These are phyloP conservation scores for Troides oblongomaculatus DNA, from an alignment of 2,888 invertebrate genomes.

Conservation along the genomic window DNA sequence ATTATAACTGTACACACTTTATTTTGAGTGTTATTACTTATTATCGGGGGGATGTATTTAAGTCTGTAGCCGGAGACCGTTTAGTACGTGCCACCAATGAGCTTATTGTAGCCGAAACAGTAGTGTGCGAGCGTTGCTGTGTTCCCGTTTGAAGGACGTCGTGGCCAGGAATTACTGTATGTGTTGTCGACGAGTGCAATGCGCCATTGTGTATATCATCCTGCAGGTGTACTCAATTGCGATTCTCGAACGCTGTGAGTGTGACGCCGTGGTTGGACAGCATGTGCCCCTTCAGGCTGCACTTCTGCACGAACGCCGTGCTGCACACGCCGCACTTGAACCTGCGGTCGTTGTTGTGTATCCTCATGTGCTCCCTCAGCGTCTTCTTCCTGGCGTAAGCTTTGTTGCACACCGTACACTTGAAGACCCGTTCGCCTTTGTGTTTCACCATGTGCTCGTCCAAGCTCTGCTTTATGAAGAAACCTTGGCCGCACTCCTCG, in stretches of 20 bases:
- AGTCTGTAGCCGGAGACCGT: too few relatives aligned
- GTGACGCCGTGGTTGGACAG: slow-evolving; percentile 64
- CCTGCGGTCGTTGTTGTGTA: slow-evolving; percentile 67
- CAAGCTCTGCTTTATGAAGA: slow-evolving; percentile 65
- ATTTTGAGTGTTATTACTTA: too few relatives aligned
- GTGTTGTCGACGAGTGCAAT: too few relatives aligned
- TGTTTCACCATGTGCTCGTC: slow-evolving; percentile 72
- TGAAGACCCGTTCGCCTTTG: slow-evolving; percentile 62
- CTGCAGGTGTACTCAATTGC: slow-evolving; percentile 28
- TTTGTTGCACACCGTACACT: slow-evolving; percentile 62
- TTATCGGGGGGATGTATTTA: too few relatives aligned
- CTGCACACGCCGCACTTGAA: slow-evolving; percentile 66
- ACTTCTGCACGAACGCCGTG: slow-evolving; percentile 64
- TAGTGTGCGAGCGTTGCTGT: too few relatives aligned
- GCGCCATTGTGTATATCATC: neutral
- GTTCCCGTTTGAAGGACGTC: too few relatives aligned
- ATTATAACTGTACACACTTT: too few relatives aligned
- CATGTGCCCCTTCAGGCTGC: slow-evolving; percentile 61
- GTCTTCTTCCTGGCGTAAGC: slow-evolving; percentile 70
- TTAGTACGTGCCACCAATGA: too few relatives aligned
- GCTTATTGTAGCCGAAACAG: too few relatives aligned
- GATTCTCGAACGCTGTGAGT: slow-evolving; percentile 55
- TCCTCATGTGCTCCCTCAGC: slow-evolving; percentile 67
- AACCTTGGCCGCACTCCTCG: slow-evolving; percentile 63
- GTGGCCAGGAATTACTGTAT: too few relatives aligned